A percentile compares a stretch with the other conserved stretches of the same genome.
phyloP scores from a whole-genome alignment of 1,140 invertebrate genomes.

The Orius insidiosus region DNA sequence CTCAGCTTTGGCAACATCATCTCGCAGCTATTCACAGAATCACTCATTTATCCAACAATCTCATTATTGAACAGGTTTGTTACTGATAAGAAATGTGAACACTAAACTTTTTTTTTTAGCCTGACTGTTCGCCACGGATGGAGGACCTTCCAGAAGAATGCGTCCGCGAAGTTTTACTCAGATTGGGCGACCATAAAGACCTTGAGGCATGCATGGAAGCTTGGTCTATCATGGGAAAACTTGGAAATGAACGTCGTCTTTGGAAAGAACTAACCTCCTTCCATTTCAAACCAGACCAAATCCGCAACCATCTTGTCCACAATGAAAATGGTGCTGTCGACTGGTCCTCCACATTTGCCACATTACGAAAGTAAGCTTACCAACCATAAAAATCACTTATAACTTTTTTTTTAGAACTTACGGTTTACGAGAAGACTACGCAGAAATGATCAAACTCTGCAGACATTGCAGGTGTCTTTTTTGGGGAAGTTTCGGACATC shows the following conservation, averaged over 20 bases:
- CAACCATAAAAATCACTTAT: too few species aligned
- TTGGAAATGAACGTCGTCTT: conserved; percentile 74
- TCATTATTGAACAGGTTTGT: conserved; percentile 52
- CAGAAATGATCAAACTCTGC: conserved; percentile 87
- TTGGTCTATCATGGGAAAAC: conserved; percentile 44
- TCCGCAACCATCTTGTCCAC: too few species aligned
- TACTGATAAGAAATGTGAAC: neutral
- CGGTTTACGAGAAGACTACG: conserved; percentile 82
- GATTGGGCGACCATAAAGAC: conserved; percentile 82
- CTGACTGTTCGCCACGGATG: conserved; percentile 59
- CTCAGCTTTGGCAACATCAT: conserved; percentile 77
- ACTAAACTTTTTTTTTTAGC: conserved; percentile 32
- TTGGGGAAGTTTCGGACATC: conserved; percentile 84
- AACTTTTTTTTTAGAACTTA: conserved; percentile 49
- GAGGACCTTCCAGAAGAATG: conserved; percentile 86
- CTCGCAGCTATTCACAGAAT: conserved; percentile 67
- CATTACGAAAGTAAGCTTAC: conserved; percentile 45
- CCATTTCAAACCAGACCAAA: conserved; percentile 76
- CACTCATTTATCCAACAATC: conserved; percentile 58
- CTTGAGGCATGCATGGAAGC: conserved; percentile 55
- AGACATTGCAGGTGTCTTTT: conserved; percentile 90
- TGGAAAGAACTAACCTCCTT: conserved; percentile 84
- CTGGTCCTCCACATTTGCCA: conserved; percentile 57
- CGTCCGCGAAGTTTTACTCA: conserved; percentile 72
- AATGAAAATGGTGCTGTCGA: conserved; percentile 27